These are phyloP conservation scores for Mystacides longicornis DNA, from an alignment of 2,888 invertebrate species.

Conservation along the genomic window DNA sequence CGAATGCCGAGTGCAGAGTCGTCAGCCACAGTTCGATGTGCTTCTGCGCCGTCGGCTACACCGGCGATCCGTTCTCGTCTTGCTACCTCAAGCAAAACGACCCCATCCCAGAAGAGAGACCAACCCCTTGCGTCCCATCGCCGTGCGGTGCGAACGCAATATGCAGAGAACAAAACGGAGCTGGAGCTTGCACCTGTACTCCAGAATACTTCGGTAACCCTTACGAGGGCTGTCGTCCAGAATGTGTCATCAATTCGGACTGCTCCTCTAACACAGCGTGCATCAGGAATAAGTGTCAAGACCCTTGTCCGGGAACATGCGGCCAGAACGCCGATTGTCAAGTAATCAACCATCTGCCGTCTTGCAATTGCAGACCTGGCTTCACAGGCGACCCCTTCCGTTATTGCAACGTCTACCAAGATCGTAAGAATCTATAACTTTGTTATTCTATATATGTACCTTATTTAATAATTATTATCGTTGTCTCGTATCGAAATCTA, in stretches of 20 bases:
- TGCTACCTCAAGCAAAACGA: slow-evolving; percentile 44
- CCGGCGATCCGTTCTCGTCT: slow-evolving; percentile 74
- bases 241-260: slow-evolving; percentile 64
- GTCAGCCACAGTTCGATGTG: slow-evolving; percentile 79
- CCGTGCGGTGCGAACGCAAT: slow-evolving; percentile 65
- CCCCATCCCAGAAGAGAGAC: slow-evolving; percentile 38
- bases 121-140: slow-evolving; percentile 53
- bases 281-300: slow-evolving; percentile 61
- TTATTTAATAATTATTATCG: background rate
- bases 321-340: slow-evolving; percentile 65
- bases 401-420: slow-evolving; percentile 45
- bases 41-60: slow-evolving; percentile 63
- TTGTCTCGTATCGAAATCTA: no score
- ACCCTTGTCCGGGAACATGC: slow-evolving; percentile 67
- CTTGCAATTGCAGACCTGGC: slow-evolving; percentile 59
- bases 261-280: slow-evolving; percentile 62
- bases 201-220: slow-evolving; percentile 54
- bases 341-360: slow-evolving; percentile 69
- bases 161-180: slow-evolving; percentile 50
- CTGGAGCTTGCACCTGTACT: slow-evolving; percentile 58
- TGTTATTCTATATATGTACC: background rate
- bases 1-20: slow-evolving; percentile 68
- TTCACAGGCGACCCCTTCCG: slow-evolving; percentile 65
- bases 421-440: slow-evolving; percentile 44
- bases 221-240: slow-evolving; percentile 51